Percentiles rank a stretch among this genome's conserved stretches.
Evolutionary conservation across 2,113 vertebrate species (phyloP).

Genomic region (Cyphomyrus plagiostoma): DNA sequence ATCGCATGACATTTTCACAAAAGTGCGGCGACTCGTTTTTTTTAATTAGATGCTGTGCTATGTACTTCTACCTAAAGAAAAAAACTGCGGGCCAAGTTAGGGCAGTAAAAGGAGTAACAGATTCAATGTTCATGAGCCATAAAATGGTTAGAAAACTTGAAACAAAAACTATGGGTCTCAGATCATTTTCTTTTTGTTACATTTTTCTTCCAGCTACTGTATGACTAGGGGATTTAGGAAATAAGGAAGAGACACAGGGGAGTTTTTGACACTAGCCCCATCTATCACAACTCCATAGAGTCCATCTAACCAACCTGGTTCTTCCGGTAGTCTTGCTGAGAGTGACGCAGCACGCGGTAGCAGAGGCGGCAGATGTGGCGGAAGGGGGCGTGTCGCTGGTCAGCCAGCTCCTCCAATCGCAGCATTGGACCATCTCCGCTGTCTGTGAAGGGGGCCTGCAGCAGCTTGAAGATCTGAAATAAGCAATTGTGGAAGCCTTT

Average conservation of each 20-base stretch:
- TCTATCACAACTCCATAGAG: neutral
- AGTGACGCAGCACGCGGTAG: constrained; percentile 90
- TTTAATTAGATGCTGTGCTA: neutral
- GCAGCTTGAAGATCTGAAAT: constrained; percentile 90
- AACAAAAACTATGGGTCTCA: neutral
- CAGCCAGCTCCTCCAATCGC: constrained; percentile 86
- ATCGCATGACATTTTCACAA: neutral
- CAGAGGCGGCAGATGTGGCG: constrained; percentile 93
- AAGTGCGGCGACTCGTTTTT: neutral
- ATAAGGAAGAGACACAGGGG: neutral
- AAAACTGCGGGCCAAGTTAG: neutral
- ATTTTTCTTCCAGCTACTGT: neutral
- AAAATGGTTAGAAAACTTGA: neutral
- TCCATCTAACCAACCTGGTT: constrained; percentile 76
- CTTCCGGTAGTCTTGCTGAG: constrained; percentile 96
- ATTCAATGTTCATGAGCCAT: neutral
- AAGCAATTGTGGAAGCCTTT: neutral
- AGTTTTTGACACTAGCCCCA: neutral
- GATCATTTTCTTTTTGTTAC: neutral
- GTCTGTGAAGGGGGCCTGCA: constrained; percentile 93
- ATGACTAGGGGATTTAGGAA: neutral
- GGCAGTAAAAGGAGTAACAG: neutral
- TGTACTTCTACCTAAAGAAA: neutral
- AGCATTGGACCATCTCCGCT: constrained; percentile 93
- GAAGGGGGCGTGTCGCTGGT: constrained; percentile 93